phyloP scores from a whole-genome alignment of 2,113 vertebrate genomes.

The Indicator maculatus region DNA sequence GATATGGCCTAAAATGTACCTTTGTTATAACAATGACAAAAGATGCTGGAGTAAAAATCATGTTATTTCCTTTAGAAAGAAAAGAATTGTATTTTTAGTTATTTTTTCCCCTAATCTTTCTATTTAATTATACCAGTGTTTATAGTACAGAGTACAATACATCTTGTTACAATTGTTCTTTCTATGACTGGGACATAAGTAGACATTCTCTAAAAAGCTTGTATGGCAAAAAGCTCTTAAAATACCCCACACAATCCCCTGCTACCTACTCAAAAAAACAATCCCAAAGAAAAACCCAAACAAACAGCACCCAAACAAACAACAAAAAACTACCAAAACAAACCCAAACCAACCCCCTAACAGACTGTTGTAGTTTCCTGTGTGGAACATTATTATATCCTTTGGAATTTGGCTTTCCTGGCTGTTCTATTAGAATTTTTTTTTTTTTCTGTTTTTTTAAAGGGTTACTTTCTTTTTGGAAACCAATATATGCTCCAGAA shows the following conservation, averaged over 20 bases:
- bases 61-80: conserved; percentile 41
- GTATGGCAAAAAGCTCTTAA: conserved; percentile 11
- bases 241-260: not conserved
- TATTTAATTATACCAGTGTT: conserved; percentile 12
- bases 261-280: not conserved
- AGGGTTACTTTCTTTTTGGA: not conserved
- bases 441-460: not conserved
- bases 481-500: not conserved
- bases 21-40: conserved; percentile 10
- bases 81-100: conserved; percentile 28
- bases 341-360: not conserved
- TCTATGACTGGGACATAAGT: not conserved
- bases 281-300: too few species aligned
- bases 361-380: not conserved
- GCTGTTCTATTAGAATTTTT: not conserved
- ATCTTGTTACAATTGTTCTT: not conserved
- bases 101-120: conserved; percentile 36
- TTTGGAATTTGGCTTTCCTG: not conserved
- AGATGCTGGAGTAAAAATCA: not conserved
- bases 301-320: not conserved
- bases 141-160: not conserved
- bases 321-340: not conserved
- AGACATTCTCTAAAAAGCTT: not conserved
- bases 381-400: not conserved
- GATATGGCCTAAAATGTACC: not conserved